phyloP scores from a whole-genome alignment of 2,797 vertebrate species.

The Rhinogobio ventralis region DNA sequence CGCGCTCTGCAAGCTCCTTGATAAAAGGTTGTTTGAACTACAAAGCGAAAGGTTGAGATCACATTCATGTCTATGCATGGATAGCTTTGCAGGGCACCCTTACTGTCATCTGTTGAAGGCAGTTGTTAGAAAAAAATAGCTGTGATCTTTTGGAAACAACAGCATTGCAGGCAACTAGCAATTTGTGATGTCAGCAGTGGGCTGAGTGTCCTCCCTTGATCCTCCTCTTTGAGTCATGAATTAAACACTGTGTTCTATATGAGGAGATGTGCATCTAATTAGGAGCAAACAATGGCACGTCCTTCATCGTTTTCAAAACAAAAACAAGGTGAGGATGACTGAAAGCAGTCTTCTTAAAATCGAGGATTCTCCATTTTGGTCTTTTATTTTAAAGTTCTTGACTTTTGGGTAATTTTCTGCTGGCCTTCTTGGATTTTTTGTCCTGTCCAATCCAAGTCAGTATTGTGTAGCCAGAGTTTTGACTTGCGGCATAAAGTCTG shows the following conservation, averaged over 20 bases:
- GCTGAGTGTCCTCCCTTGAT: slow-evolving; percentile 32
- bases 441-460: neutral
- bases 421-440: neutral
- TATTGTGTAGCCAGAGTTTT: neutral
- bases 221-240: slow-evolving; percentile 36
- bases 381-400: neutral
- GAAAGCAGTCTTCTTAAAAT: neutral
- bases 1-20: slow-evolving; percentile 5
- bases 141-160: slow-evolving; percentile 35
- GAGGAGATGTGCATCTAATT: neutral
- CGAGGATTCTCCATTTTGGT: neutral
- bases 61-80: slow-evolving; percentile 35
- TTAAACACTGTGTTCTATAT: slow-evolving; percentile 21
- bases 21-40: slow-evolving; percentile 44
- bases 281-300: neutral
- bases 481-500: neutral
- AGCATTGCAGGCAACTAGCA: slow-evolving; percentile 30
- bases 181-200: slow-evolving; percentile 52
- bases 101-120: slow-evolving; percentile 30
- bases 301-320: neutral
- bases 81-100: slow-evolving; percentile 20
- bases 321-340: neutral
- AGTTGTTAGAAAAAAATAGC: slow-evolving; percentile 38
- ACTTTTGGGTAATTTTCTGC: neutral
- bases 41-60: slow-evolving; percentile 48